Evolutionary conservation across 2,888 invertebrate species (phyloP).

Genomic region (Callinectes sapidus): DNA sequence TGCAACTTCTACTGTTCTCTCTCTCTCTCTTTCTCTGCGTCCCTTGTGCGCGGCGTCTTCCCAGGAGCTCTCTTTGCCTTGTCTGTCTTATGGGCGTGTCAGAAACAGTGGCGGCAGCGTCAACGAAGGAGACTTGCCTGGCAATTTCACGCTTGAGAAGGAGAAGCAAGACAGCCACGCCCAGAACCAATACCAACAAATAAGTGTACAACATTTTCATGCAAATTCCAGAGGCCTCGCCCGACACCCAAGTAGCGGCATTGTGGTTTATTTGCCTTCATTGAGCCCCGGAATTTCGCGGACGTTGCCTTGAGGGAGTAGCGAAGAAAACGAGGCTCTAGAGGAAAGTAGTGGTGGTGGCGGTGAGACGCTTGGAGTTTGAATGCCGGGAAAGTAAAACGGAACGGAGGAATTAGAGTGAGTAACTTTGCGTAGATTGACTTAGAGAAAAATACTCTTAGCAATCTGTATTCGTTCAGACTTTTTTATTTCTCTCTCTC

Average conservation of each 20-base stretch:
- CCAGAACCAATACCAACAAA: slow-evolving; percentile 52
- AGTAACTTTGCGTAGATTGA: neutral
- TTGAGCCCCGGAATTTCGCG: slow-evolving; percentile 6
- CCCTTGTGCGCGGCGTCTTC: neutral
- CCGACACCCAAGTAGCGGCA: slow-evolving; percentile 27
- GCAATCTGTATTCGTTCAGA: too few relatives aligned
- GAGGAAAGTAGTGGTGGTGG: neutral
- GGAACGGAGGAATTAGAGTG: neutral
- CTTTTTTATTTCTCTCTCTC: too few relatives aligned
- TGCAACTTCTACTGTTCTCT: neutral
- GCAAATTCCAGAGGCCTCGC: slow-evolving; percentile 29
- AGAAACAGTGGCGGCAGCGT: slow-evolving; percentile 38
- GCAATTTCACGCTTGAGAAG: slow-evolving; percentile 48
- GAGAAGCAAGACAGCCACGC: slow-evolving; percentile 38
- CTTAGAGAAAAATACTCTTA: neutral
- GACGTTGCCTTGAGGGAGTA: slow-evolving; percentile 16
- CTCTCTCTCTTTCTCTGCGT: neutral
- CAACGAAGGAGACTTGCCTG: slow-evolving; percentile 32
- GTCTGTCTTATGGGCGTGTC: slow-evolving; percentile 44
- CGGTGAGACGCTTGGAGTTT: neutral
- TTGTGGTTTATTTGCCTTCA: slow-evolving; percentile 24
- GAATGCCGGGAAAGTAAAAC: neutral
- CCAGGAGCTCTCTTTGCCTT: neutral
- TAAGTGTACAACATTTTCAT: slow-evolving; percentile 51
- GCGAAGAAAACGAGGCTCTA: neutral